Percentiles rank a stretch among this genome's conserved stretches.
Conservation (phyloP, 2,113 vertebrate genomes). For the Phasianus colchicus region DNA sequence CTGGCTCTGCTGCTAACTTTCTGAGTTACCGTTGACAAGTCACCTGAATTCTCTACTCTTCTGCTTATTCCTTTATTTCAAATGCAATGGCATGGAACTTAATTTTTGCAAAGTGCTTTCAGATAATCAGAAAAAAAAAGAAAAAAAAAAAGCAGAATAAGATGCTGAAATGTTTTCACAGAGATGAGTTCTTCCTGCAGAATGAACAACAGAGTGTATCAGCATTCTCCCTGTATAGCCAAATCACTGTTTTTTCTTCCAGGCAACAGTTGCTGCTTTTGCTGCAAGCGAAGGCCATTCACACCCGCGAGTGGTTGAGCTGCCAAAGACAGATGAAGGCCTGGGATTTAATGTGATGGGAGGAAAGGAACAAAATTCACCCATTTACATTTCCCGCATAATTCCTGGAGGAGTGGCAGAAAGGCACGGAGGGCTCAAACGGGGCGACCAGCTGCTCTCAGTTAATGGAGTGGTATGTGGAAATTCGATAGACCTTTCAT, state of each 20-base stretch:
- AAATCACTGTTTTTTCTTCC: constrained; percentile 60
- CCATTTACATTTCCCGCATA: constrained; percentile 99
- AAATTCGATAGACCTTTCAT: constrained; percentile 21
- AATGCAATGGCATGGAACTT: neutral
- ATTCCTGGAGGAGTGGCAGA: constrained; percentile 98
- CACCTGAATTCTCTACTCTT: constrained; percentile 8
- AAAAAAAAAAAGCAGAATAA: neutral
- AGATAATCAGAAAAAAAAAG: neutral
- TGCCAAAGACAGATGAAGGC: constrained; percentile 99
- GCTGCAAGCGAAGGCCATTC: constrained; percentile 99
- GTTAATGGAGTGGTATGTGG: constrained; percentile 97
- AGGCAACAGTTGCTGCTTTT: constrained; percentile 98
- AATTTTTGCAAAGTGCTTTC: neutral
- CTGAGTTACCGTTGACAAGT: neutral
- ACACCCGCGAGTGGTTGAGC: constrained; percentile 95
- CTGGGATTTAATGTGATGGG: constrained; percentile 99
- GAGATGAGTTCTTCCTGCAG: constrained; percentile 12
- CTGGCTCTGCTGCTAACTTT: constrained; percentile 25
- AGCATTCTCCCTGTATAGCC: constrained; percentile 13
- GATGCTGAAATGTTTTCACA: neutral
- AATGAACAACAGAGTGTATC: neutral
- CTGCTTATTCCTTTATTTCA: constrained; percentile 23
- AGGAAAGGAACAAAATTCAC: constrained; percentile 98
- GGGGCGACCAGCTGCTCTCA: constrained; percentile 98
- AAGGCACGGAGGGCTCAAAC: constrained; percentile 95